These are phyloP conservation scores for Meiosimyza platycephala DNA, from an alignment of 2,888 invertebrate species.

Conservation along the genomic window DNA sequence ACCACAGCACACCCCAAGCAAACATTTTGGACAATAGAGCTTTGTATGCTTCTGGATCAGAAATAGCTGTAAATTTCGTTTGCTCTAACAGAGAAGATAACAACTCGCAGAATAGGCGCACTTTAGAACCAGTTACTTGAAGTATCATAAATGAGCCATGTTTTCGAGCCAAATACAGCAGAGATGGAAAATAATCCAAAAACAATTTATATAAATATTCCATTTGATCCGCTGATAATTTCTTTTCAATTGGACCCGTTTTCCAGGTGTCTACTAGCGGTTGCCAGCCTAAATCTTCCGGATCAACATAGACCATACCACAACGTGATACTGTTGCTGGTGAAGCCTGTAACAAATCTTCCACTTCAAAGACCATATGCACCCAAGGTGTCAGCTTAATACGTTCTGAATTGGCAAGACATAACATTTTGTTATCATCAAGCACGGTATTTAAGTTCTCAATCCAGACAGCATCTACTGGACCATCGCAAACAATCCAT, in stretches of 20 bases:
- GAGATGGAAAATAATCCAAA: constrained; percentile 73
- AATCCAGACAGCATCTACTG: constrained; percentile 94
- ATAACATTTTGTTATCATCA: constrained; percentile 94
- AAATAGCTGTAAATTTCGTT: constrained; percentile 69
- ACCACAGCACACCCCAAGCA: constrained; percentile 86
- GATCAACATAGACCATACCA: constrained; percentile 93
- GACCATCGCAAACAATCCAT: constrained; percentile 93
- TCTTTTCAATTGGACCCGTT: constrained; percentile 68
- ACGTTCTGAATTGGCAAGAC: constrained; percentile 89
- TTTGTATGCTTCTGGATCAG: constrained; percentile 71
- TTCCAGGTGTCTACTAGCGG: constrained; percentile 86
- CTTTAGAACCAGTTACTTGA: constrained; percentile 89
- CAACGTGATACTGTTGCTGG: constrained; percentile 88
- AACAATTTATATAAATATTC: constrained; percentile 78
- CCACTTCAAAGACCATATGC: constrained; percentile 89
- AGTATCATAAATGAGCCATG: constrained; percentile 79
- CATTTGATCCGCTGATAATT: constrained; percentile 69
- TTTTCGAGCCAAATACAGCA: constrained; percentile 75
- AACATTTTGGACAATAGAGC: constrained; percentile 81
- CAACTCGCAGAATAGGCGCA: constrained; percentile 79
- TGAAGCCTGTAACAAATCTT: constrained; percentile 88
- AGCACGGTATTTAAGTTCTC: constrained; percentile 93
- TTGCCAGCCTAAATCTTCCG: constrained; percentile 83
- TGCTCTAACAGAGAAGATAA: constrained; percentile 77
- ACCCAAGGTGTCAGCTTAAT: constrained; percentile 90